A percentile compares a stretch with the other conserved stretches of the same genome.
Conservation (phyloP, 2,113 vertebrate species). For the Paedocypris sp. region DNA sequence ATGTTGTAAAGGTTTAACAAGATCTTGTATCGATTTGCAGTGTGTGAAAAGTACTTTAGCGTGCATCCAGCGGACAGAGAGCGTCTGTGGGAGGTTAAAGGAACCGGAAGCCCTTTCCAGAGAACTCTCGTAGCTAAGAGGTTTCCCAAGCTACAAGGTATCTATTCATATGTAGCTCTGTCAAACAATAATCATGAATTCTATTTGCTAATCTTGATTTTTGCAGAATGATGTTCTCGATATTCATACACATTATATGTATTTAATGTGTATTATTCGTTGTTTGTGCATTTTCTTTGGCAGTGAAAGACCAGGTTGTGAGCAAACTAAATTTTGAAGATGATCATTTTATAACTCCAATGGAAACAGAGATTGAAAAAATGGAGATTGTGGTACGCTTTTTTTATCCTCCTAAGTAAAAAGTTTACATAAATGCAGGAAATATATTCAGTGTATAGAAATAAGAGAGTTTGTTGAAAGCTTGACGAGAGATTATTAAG, state of each 20-base stretch:
- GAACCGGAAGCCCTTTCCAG: constrained; percentile 65
- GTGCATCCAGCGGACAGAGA: constrained; percentile 64
- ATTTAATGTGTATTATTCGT: neutral
- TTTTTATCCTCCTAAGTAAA: no score
- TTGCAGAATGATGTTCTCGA: neutral
- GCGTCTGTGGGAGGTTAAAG: constrained; percentile 75
- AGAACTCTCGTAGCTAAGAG: constrained; percentile 54
- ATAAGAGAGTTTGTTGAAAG: no score
- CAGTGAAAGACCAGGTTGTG: constrained; percentile 20
- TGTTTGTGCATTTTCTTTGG: constrained; percentile 4
- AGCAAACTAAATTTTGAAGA: constrained; percentile 17
- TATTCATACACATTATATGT: neutral
- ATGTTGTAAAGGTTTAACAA: no score
- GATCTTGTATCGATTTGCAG: no score
- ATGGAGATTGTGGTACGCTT: constrained; percentile 39
- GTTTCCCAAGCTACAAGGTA: constrained; percentile 58
- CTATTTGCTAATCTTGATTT: neutral
- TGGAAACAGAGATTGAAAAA: constrained; percentile 8
- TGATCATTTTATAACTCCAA: constrained; percentile 10
- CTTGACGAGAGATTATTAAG: no score
- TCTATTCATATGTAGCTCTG: no score
- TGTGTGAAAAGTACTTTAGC: constrained; percentile 72
- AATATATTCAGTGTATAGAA: no score
- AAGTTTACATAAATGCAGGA: no score
- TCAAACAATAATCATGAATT: no score